Conservation (phyloP, 1,140 invertebrate genomes). For the Dufourea novaeangliae region DNA sequence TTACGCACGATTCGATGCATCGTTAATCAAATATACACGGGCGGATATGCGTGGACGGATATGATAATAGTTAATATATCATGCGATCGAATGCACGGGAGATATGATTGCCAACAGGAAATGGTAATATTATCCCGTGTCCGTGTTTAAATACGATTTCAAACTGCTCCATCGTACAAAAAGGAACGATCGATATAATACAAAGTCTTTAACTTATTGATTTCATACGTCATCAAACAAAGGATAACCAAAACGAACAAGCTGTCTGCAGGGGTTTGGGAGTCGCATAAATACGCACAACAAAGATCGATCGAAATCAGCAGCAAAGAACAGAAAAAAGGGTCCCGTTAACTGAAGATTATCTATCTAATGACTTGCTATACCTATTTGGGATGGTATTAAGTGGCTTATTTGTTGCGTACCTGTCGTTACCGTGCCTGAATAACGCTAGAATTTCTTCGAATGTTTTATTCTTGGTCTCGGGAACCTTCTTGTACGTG, state of each 20-base stretch:
- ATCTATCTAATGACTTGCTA: constrained; percentile 64
- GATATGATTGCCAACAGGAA: not conserved
- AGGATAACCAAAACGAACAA: constrained; percentile 20
- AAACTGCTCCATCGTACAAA: not conserved
- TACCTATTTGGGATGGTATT: constrained; percentile 67
- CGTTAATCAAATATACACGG: constrained; percentile 16
- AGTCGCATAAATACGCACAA: not conserved
- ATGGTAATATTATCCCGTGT: not conserved
- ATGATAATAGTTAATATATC: constrained; percentile 31
- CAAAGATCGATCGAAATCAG: constrained; percentile 30
- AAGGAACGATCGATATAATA: not conserved
- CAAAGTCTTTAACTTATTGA: not conserved
- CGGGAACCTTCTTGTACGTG: constrained; percentile 98
- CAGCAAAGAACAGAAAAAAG: constrained; percentile 31
- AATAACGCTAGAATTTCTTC: constrained; percentile 97
- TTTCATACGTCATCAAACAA: not conserved
- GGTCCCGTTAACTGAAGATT: constrained; percentile 53
- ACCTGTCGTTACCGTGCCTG: constrained; percentile 93
- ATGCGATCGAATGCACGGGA: constrained; percentile 40
- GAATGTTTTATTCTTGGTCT: constrained; percentile 99
- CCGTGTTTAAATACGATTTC: not conserved
- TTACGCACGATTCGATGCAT: constrained; percentile 11
- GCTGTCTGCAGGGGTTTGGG: not conserved
- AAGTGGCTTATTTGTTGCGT: constrained; percentile 77
- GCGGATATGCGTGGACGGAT: constrained; percentile 54